phyloP scores from a whole-genome alignment of 2,888 invertebrate species.

The Xanthorhoe spadicearia region DNA sequence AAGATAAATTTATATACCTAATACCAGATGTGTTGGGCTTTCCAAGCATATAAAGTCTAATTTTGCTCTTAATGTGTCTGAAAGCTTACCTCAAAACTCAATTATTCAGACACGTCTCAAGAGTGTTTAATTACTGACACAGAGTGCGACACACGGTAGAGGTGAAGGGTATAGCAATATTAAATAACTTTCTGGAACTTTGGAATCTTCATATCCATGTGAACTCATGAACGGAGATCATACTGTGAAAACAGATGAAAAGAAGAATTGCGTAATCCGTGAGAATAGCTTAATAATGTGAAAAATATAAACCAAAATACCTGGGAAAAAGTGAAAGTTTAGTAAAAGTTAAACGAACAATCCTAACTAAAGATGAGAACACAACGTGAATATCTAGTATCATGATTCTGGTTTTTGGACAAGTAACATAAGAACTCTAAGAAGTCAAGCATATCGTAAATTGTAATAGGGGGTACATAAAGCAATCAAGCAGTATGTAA shows the following conservation, averaged over 20 bases:
- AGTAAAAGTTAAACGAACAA: conserved; percentile 1
- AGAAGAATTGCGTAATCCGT: conserved; percentile 2
- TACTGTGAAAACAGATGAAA: conserved; percentile 10
- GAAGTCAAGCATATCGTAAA: conserved; percentile 7
- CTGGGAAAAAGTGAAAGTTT: background rate
- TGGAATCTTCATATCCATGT: background rate
- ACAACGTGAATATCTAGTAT: too few species aligned
- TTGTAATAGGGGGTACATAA: conserved; percentile 12
- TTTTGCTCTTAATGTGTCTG: conserved; percentile 30
- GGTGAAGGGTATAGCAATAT: conserved; percentile 27
- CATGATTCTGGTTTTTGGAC: background rate
- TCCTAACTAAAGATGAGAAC: background rate
- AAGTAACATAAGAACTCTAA: background rate
- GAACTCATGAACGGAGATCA: conserved; percentile 6
- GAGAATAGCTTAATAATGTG: background rate
- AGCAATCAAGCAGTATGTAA: conserved; percentile 14
- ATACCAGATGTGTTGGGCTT: background rate
- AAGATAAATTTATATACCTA: background rate
- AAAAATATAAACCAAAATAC: conserved; percentile 3
- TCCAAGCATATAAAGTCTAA: conserved; percentile 17
- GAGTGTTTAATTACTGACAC: conserved; percentile 44
- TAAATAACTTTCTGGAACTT: conserved; percentile 40
- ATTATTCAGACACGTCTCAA: conserved; percentile 39
- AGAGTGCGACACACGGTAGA: conserved; percentile 21
- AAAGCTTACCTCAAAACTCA: conserved; percentile 33